phyloP scores from a whole-genome alignment of 2,888 invertebrate genomes.

The Sipha maydis region DNA sequence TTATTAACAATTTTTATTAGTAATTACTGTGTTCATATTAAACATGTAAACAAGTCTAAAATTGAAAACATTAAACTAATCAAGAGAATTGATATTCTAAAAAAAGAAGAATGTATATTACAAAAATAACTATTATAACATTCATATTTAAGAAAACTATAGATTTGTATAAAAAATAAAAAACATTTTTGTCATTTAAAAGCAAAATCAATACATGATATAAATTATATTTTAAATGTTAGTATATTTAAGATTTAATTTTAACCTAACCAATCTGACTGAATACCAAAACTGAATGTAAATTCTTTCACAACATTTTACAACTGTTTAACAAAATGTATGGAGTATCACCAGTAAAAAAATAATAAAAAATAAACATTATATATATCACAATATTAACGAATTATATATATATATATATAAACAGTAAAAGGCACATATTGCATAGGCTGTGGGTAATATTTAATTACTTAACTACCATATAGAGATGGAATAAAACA shows the following conservation, averaged over 20 bases:
- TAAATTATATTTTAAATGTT: background rate
- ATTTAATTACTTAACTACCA: background rate
- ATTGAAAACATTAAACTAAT: too few relatives aligned
- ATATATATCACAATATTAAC: constrained; percentile 5
- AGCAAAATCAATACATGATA: background rate
- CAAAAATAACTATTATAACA: too few relatives aligned
- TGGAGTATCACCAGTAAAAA: background rate
- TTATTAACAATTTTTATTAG: too few relatives aligned
- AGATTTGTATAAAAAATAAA: background rate
- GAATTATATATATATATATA: background rate
- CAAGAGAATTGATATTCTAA: too few relatives aligned
- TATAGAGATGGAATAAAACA: background rate
- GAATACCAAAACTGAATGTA: background rate
- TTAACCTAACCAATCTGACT: background rate
- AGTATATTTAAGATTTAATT: background rate
- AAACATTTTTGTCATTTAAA: background rate
- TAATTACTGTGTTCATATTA: too few relatives aligned
- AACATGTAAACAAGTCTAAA: too few relatives aligned
- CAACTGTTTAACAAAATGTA: background rate
- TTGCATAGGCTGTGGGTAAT: background rate
- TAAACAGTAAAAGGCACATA: constrained; percentile 24
- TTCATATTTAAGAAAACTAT: background rate
- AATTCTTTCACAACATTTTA: background rate
- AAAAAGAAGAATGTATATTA: too few relatives aligned
- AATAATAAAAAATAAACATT: background rate